Base-by-base conservation (phyloP, 2,797 vertebrate species). In the Toxotes lorentzi region DNA sequence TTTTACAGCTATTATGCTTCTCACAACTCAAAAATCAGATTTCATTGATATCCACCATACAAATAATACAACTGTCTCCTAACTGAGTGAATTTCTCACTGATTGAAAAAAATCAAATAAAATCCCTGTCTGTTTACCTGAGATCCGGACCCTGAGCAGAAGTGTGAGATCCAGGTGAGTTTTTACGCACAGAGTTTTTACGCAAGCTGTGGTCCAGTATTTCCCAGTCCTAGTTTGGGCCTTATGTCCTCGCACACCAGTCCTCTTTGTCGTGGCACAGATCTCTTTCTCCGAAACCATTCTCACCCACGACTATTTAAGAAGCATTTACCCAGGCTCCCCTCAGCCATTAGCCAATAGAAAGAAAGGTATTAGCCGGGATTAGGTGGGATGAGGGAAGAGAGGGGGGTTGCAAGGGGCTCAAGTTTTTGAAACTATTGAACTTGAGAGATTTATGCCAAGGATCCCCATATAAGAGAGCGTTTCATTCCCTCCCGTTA, bases 341-440 rank as follows among this genome's bases (percentile, higher is more conserved):
- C 91, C 87, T 92, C 91, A 91, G 83, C 93, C 92, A 94, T 94
- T 95, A 95, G 93, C 95, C 95, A 96, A 96, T 95, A 93, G 95
- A 93, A 95, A 94, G 93, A 92, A 95, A 93, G 95, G 95, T 93
- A 95, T 95, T 95, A 94, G 92, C 87, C 60, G 74, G 95, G 95
- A 96, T 96, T 96, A 96, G 90, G 92, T 90, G 88, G 94, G 93
- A 95, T 95, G 94, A 94, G 92, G 93, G 91, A 78, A 76, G 90
- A 84, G 87, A 82, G 86, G 92, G 93, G 92, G 94, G 93, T 72
- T 81, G 89, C 87, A 63, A 76, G 85, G 91, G 88, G 92, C 93
- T 95, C 94, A 94, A 95, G 92, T 94, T 95, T 94, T 93, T 90
- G 93, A 95, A 95, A 95, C 95, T 95, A 96, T 96, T 96, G 95